Base-by-base conservation (phyloP, 2,797 vertebrate species). In the Onychomys torridus region DNA sequence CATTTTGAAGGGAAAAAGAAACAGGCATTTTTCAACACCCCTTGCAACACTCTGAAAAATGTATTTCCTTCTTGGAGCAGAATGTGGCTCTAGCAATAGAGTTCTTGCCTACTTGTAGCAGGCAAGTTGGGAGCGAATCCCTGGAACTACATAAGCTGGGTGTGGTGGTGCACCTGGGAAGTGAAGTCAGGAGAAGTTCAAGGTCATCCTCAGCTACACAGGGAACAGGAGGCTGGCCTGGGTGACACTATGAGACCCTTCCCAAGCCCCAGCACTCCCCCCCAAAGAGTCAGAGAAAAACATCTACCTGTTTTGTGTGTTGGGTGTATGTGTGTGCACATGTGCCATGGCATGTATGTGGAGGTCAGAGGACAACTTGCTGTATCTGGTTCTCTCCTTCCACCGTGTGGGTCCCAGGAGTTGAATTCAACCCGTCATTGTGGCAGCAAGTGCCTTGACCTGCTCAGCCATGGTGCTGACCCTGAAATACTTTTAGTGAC, bases 1-100 rank as follows among this genome's bases (percentile, higher is more conserved):
- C 71, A 93, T 65, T 84, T 55, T 63, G 46, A 95, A 91, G n/a
- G 43, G 71, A 90, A 78, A n/a, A 94, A 71, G 7, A 4, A 55
- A 43, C 14, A 6, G 7, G 46, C 63, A 93, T 83, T 95, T 93
- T 55, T 11, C 11, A 83, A 25, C 27, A 83, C 46, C 8, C 21
- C 92, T 75, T 59, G 63, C 85, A 77, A 69, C 65, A 65, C 21
- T 88, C n/a, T 71, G 91, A 76, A 49, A 49, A 3, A 1, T 84
- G 32, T 46, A 46, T 34, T 34, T 65, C 65, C 63, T 84, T 49
- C 59, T 29, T 63, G 40, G 27, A 2, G 40, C 27, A 84, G 40
- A 2, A 32, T 21, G 27, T 32, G 27, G 59, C 37, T 25, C 25
- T 1, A 17, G 81, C 21, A 3, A 25, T 43, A 17, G 8, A 43